Base-by-base conservation (phyloP, 92 coral and sea anemone genomes). In the Porites evermanni region DNA sequence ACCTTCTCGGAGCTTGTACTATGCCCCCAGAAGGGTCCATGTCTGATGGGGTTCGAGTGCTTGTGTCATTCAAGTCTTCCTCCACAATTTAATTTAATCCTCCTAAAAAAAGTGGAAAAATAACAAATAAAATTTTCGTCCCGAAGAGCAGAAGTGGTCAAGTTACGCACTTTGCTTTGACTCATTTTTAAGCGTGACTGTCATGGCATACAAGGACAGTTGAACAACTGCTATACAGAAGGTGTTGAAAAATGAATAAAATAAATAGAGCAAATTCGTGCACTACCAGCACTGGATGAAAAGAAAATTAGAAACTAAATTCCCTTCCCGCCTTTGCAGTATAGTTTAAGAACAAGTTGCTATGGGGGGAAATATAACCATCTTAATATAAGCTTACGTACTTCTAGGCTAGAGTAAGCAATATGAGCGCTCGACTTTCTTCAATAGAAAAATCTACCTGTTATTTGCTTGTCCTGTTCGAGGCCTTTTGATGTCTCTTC, bases 1-100 rank as follows among this genome's bases (percentile, higher is more conserved):
- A 81, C 86, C 86, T 70, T 81, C 70, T 56, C 54, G 84, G 32
- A 68, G 72, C 38, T 8, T 4, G 20, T 5, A 63, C 53, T 16
- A 6, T 3, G 2, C 24, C 85, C 58, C 68, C 77, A 38, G 53
- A 53, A 47, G 78, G 23, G 86, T 81, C 78, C 86, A 81, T 81
- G 63, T 71, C 70, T 81, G 71, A 81, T 54, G 18, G 18, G 56
- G 12, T 70, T 80, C 17, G 78, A 70, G 86, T 70, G 70, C n/a
- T 58, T 53, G 68, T 47, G 70, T 58, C 78, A 1, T 38, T 32
- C 86, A 70, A 70, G 9, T 71, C 69, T 81, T 38, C 50, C 71
- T 60, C 20, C 12, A 59, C 66, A 74, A 81, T 56, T 81, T 56
- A 56, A 58, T n/a, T 38, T 61, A 24, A 71, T 60, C 86, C 78